A percentile compares a stretch with the other conserved stretches of the same genome.
These are phyloP conservation scores for Melanotaenia trifasciata DNA, from an alignment of 2,797 vertebrate genomes.

Conservation along the genomic window DNA sequence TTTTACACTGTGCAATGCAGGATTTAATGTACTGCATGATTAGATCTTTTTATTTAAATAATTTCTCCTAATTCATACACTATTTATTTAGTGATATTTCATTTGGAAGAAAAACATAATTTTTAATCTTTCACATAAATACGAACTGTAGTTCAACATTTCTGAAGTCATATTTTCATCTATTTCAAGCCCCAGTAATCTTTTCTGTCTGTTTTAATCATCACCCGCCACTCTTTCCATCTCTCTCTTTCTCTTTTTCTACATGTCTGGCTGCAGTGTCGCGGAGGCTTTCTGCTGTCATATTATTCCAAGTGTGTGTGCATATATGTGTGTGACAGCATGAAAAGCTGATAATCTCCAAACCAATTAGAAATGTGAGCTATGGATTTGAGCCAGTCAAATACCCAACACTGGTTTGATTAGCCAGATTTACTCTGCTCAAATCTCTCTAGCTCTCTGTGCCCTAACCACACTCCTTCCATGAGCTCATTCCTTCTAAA, in stretches of 20 bases:
- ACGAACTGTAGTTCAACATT: constrained; percentile 44
- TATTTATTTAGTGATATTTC: constrained; percentile 6
- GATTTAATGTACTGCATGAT: neutral
- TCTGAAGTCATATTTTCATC: constrained; percentile 58
- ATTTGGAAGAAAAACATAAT: constrained; percentile 34
- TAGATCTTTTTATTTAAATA: neutral
- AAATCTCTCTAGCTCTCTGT: constrained; percentile 59
- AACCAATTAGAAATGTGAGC: constrained; percentile 85
- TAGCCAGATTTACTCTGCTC: constrained; percentile 75
- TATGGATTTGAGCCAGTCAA: constrained; percentile 81
- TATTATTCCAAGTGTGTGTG: constrained; percentile 54
- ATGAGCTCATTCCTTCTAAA: constrained; percentile 54
- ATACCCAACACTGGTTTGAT: constrained; percentile 82
- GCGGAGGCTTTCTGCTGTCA: constrained; percentile 63
- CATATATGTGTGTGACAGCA: constrained; percentile 64
- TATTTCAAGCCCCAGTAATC: constrained; percentile 61
- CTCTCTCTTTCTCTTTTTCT: constrained; percentile 36
- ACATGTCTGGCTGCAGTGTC: constrained; percentile 48
- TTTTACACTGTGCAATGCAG: neutral
- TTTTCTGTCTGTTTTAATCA: constrained; percentile 65
- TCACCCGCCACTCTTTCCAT: constrained; percentile 52
- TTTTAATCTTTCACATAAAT: constrained; percentile 27
- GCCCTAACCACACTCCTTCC: constrained; percentile 51
- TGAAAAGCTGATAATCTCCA: constrained; percentile 81
- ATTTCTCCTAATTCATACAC: neutral